Evolutionary conservation across 1,140 invertebrate species (phyloP).

Genomic region (Drosophila lowei): DNA sequence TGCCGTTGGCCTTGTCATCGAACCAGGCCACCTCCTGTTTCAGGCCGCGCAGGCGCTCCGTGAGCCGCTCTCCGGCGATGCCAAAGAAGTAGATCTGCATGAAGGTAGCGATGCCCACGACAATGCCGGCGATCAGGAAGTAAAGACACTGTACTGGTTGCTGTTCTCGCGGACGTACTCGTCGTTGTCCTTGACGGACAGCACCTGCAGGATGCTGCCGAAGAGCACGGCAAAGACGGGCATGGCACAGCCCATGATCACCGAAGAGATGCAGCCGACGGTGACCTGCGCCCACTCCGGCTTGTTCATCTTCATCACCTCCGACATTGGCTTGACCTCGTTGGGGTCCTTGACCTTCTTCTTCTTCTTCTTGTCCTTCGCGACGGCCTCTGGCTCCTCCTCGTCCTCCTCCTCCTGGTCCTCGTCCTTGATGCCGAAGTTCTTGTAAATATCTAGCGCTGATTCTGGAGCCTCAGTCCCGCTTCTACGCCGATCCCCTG

Average conservation of each 20-base stretch:
- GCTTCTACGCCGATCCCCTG: too few species aligned
- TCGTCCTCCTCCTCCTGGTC: slow-evolving; percentile 58
- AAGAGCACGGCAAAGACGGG: slow-evolving; percentile 91
- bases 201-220: slow-evolving; percentile 89
- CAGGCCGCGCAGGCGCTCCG: slow-evolving; percentile 86
- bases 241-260: slow-evolving; percentile 88
- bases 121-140: slow-evolving; percentile 87
- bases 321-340: slow-evolving; percentile 77
- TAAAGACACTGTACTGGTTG: slow-evolving; percentile 85
- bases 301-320: slow-evolving; percentile 87
- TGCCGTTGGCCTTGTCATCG: slow-evolving; percentile 87
- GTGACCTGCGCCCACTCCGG: slow-evolving; percentile 90
- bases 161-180: slow-evolving; percentile 85
- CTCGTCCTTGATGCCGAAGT: slow-evolving; percentile 72
- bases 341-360: slow-evolving; percentile 53
- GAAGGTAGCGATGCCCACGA: slow-evolving; percentile 87
- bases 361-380: slow-evolving; percentile 47
- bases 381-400: not conserved
- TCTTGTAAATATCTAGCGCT: slow-evolving; percentile 70
- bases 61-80: slow-evolving; percentile 88
- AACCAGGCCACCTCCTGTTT: slow-evolving; percentile 90
- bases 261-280: slow-evolving; percentile 87
- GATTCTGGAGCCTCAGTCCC: too few species aligned
- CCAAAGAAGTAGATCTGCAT: slow-evolving; percentile 85
- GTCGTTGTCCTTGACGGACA: slow-evolving; percentile 83